Base-by-base conservation (phyloP, 2,888 invertebrate genomes). In the Mythimna albipuncta region DNA sequence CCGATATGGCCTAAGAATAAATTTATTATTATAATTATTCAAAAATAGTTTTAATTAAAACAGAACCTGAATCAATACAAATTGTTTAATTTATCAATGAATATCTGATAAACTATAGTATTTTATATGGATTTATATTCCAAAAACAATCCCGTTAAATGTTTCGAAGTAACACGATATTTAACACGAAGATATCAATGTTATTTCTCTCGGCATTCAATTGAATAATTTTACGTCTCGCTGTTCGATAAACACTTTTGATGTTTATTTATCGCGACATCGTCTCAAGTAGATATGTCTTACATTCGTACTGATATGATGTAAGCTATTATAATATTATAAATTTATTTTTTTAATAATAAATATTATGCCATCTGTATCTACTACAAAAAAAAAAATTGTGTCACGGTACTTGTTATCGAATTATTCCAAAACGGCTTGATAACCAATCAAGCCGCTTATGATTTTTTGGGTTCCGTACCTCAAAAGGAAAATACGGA, bases 211-310 rank as follows among this genome's bases (percentile, higher is more conserved):
- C n/a, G 52, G 69, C 26, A 41, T 69, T 41, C 54, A 54, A 32
- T 69, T 54, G 52, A 54, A 32, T n/a, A 16, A 54, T 68, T 54
- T 54, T 68, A 54, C 69, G 32, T 68, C 16, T 68, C 16, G 41
- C 11, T 68, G 19, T 54, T 41, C 26, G 6, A 68, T 69, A 52
- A 68, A 68, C 41, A 69, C n/a, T 41, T 52, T 41, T 68, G 7
- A 32, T 67, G 41, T 68, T 68, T 54, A 68, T 69, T 54, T 41
- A 54, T 66, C 65, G 13, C 38, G 11, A 21, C 16, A 26, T 13
- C 26, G 7, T 52, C 41, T 68, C n/a, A 41, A 54, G 26, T 41
- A 32, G 4, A 3, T 32, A 41, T 44, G 32, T 10, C 47, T 6
- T 5, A 35, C 38, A 52, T n/a, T 65, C 35, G 21, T 1, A 9